phyloP scores from a whole-genome alignment of 2,113 vertebrate species.

The Syngnathoides biaculeatus region DNA sequence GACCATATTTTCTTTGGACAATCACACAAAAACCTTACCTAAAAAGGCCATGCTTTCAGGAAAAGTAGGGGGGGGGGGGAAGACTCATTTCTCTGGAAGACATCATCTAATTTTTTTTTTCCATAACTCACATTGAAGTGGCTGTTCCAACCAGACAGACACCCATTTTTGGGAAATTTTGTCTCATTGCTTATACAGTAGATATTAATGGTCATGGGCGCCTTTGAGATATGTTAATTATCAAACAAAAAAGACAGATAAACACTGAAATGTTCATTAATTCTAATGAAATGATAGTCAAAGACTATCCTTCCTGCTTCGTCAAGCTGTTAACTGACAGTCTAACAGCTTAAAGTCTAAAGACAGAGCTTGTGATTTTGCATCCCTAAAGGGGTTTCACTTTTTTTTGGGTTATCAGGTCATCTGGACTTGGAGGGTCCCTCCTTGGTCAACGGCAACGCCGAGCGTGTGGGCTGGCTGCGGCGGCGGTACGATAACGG shows the following conservation, averaged over 20 bases:
- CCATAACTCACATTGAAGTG: too few relatives aligned
- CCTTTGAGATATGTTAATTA: background rate
- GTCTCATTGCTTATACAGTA: too few relatives aligned
- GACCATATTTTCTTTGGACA: too few relatives aligned
- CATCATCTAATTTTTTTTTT: too few relatives aligned
- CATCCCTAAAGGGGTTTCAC: background rate
- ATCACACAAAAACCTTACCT: too few relatives aligned
- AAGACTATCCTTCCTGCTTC: background rate
- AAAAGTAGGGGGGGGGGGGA: too few relatives aligned
- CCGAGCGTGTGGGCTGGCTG: conserved; percentile 96
- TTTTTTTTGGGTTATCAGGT: conserved; percentile 63
- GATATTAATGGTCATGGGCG: too few relatives aligned
- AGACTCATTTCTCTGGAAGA: too few relatives aligned
- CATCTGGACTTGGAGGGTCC: conserved; percentile 93
- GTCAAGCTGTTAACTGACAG: background rate
- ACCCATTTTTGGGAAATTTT: too few relatives aligned
- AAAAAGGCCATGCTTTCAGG: too few relatives aligned
- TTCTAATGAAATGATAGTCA: background rate
- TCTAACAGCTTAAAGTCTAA: background rate
- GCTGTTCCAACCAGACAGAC: too few relatives aligned
- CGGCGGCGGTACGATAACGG: conserved; percentile 91
- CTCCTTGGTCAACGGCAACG: conserved; percentile 96
- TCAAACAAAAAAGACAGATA: background rate
- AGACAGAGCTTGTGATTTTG: background rate
- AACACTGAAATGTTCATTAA: too few relatives aligned